phyloP scores from a whole-genome alignment of 2,888 invertebrate genomes.

The Agonopterix heracliana region DNA sequence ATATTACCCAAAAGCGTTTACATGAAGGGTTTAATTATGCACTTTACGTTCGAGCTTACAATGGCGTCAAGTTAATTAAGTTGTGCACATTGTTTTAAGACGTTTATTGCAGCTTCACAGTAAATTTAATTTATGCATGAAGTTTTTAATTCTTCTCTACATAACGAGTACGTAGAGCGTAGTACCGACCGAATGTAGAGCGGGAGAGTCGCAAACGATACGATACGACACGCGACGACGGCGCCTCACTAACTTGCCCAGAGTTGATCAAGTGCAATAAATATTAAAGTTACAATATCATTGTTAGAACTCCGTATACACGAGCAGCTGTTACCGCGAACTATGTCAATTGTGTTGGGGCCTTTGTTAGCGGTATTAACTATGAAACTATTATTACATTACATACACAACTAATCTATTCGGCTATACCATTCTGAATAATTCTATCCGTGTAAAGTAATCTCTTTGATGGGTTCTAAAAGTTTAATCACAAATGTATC shows the following conservation, averaged over 20 bases:
- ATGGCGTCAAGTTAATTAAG: constrained; percentile 70
- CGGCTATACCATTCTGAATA: not conserved
- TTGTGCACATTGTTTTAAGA: constrained; percentile 61
- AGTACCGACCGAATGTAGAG: not conserved
- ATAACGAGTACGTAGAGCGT: constrained; percentile 23
- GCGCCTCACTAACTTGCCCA: constrained; percentile 39
- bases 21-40: constrained; percentile 69
- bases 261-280: constrained; percentile 70
- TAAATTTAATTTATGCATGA: constrained; percentile 54
- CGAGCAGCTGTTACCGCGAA: constrained; percentile 57
- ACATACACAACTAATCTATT: constrained; percentile 30
- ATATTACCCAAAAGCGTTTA: constrained; percentile 70
- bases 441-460: not conserved
- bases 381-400: constrained; percentile 59
- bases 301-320: constrained; percentile 57
- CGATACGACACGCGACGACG: constrained; percentile 14
- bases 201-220: too few relatives aligned
- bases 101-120: constrained; percentile 46
- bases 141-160: constrained; percentile 49
- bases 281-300: constrained; percentile 72
- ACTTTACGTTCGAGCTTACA: constrained; percentile 61
- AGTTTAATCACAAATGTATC: constrained; percentile 8
- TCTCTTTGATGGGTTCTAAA: constrained; percentile 9
- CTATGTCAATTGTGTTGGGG: constrained; percentile 63
- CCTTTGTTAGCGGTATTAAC: constrained; percentile 61